Evolutionary conservation across 1,140 invertebrate species (phyloP), one percentile per base, ranked within the genome.

Genomic region (Polypedilum vanderplanki): DNA sequence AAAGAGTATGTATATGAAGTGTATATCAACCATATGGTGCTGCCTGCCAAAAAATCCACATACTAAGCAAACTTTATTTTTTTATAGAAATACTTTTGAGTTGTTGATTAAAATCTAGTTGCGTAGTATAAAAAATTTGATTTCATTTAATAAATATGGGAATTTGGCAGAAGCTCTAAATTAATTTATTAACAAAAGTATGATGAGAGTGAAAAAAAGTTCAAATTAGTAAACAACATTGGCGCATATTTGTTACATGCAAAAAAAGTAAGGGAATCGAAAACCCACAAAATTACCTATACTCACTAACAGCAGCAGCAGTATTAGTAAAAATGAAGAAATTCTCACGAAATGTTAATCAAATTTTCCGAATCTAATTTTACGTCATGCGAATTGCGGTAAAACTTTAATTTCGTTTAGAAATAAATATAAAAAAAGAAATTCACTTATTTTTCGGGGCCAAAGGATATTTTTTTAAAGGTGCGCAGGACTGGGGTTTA

Each of bases 301-400:
- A 33, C 24, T 33, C 24, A 5, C 46, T 46, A 57, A 57, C 12
- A 3, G 46, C 12, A 57, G n/a, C 10, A 57, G n/a, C 4, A 12
- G 12, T 15, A n/a, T 12, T 57, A n/a, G 46, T 15, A 15, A 9
- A 57, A 57, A 57, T 33, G 24, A 33, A 33, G 24, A 57, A 57
- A 57, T 57, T 57, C 46, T 57, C 46, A 57, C 46, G 65, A 70
- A 70, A 70, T 70, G 65, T n/a, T 70, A 70, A 70, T 70, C 65
- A 70, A 70, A 70, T 70, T 70, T 70, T 70, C 20, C 65, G 17
- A 70, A 70, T 70, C 65, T 70, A 70, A 70, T 70, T 70, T 57
- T 57, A 12, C 46, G 46, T 57, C 46, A 57, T 57, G 46, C 46
- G 46, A 57, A 57, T 57, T 57, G 46, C 12, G 46, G 46, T 57